Evolutionary conservation across 2,888 invertebrate species (phyloP).

Genomic region (Apodemia duryi): DNA sequence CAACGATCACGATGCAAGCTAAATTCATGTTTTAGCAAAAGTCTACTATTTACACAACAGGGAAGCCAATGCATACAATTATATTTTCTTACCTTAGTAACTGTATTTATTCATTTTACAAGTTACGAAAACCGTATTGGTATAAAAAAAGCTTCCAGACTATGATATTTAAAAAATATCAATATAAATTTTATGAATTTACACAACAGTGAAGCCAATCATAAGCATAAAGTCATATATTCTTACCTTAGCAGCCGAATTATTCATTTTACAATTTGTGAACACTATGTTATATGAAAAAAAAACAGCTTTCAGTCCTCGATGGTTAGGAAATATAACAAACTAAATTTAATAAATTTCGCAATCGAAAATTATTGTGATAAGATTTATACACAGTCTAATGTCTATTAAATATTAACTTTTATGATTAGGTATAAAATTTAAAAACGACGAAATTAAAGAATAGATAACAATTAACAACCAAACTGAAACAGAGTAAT

Average conservation of each 20-base stretch:
- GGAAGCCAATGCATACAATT: not conserved
- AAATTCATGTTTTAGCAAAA: not conserved
- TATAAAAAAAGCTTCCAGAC: too few species aligned
- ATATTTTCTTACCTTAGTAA: slow-evolving; percentile 41
- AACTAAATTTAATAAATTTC: not conserved
- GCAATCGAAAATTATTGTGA: not conserved
- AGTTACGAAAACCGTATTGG: not conserved
- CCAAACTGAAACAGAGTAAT: too few species aligned
- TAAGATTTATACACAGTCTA: too few species aligned
- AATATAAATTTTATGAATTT: too few species aligned
- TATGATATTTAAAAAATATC: too few species aligned
- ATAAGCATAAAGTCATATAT: too few species aligned
- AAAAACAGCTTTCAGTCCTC: not conserved
- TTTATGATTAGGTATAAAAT: too few species aligned
- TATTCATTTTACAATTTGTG: slow-evolving; percentile 38
- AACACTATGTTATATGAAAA: not conserved
- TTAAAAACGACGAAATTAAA: too few species aligned
- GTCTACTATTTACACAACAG: not conserved
- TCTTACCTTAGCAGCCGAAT: slow-evolving; percentile 47
- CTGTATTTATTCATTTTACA: slow-evolving; percentile 44
- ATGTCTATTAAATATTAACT: too few species aligned
- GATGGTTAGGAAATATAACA: not conserved
- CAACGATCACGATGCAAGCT: too few species aligned
- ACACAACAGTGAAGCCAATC: not conserved
- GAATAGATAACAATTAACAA: too few species aligned